Percentiles rank a stretch among this genome's conserved stretches.
These are phyloP conservation scores for Athalia rosae DNA, from an alignment of 2,888 invertebrate genomes.

Conservation along the genomic window DNA sequence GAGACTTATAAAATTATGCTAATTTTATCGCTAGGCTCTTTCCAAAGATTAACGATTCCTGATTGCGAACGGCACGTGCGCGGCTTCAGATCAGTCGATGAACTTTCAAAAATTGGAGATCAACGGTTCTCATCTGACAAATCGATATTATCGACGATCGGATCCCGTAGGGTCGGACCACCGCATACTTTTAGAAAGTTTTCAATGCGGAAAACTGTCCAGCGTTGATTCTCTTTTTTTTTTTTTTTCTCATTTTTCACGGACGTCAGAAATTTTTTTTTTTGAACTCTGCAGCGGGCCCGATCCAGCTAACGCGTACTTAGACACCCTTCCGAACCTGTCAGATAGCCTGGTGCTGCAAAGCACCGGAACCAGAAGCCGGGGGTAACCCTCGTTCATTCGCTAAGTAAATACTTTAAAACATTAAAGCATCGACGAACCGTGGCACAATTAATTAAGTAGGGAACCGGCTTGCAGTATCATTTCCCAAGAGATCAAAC, in stretches of 20 bases:
- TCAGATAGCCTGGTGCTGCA: slow-evolving; percentile 30
- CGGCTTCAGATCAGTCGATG: too few species aligned
- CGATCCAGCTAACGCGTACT: slow-evolving; percentile 37
- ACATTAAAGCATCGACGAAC: slow-evolving; percentile 50
- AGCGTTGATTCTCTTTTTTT: too few species aligned
- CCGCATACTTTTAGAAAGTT: too few species aligned
- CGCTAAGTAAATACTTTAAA: slow-evolving; percentile 45
- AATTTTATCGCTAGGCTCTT: too few species aligned
- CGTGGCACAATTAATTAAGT: slow-evolving; percentile 54
- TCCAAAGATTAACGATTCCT: too few species aligned
- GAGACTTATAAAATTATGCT: too few species aligned
- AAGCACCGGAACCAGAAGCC: slow-evolving; percentile 19
- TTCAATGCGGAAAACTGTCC: too few species aligned
- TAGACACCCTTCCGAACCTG: slow-evolving; percentile 39
- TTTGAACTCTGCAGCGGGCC: slow-evolving; percentile 8
- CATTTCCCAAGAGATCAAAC: slow-evolving; percentile 31
- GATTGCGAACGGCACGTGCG: too few species aligned
- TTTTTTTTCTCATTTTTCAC: not conserved
- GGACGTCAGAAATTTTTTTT: slow-evolving; percentile 8
- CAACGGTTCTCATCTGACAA: too few species aligned
- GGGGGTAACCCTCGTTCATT: slow-evolving; percentile 42
- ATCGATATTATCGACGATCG: too few species aligned
- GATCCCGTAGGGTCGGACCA: too few species aligned
- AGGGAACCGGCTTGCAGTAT: slow-evolving; percentile 41
- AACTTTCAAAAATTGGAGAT: too few species aligned